Conservation (phyloP, 53 echinoderm and acorn worm genomes). For the Holothuria leucospilota region DNA sequence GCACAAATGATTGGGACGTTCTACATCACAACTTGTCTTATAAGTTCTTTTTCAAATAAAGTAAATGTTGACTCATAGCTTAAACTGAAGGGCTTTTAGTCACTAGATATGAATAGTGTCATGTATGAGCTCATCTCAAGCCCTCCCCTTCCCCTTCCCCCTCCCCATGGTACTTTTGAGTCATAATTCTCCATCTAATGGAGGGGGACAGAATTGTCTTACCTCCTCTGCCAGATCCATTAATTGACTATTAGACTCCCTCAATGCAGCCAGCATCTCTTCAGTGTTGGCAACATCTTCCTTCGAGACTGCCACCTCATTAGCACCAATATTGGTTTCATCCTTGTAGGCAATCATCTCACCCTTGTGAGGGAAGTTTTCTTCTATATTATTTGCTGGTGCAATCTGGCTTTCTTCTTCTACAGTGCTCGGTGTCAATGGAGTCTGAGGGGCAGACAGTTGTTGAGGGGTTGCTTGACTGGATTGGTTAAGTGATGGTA, state of each 20-base stretch:
- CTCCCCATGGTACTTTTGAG: too few relatives aligned
- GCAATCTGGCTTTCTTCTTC: not conserved
- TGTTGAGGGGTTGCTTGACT: conserved; percentile 48
- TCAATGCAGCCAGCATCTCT: conserved; percentile 16
- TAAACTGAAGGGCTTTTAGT: too few relatives aligned
- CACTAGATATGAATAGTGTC: too few relatives aligned
- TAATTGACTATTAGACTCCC: not conserved
- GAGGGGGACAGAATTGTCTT: too few relatives aligned
- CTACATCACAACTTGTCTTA: too few relatives aligned
- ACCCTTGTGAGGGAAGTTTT: not conserved
- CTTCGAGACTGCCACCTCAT: conserved; percentile 62
- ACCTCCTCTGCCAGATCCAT: too few relatives aligned
- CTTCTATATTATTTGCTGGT: not conserved
- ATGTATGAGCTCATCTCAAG: too few relatives aligned
- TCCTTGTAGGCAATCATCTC: not conserved
- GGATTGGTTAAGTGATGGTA: conserved; percentile 58
- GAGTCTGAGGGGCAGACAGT: conserved; percentile 18
- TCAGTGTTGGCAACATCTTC: conserved; percentile 16
- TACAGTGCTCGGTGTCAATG: not conserved
- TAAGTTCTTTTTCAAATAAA: too few relatives aligned
- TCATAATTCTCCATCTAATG: too few relatives aligned
- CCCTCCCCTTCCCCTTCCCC: too few relatives aligned
- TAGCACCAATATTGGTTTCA: not conserved
- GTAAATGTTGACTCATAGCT: too few relatives aligned
- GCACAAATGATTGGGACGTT: too few relatives aligned